These are phyloP conservation scores for Zaprionus tsacasi DNA, from an alignment of 1,140 invertebrate species.

Conservation along the genomic window DNA sequence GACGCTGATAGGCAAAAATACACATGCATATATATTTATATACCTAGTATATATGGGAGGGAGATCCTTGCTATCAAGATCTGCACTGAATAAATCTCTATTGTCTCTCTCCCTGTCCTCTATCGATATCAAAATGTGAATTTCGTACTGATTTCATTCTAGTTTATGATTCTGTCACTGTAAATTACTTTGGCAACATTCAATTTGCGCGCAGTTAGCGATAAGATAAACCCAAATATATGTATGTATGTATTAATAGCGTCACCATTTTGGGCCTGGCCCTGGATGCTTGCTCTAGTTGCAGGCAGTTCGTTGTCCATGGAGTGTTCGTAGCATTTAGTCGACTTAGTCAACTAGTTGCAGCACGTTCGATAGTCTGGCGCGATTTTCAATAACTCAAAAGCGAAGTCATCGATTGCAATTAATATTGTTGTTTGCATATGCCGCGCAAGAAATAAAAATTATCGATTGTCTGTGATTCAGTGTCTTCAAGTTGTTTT, in stretches of 20 bases:
- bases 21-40: neutral
- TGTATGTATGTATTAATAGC: conserved; percentile 10
- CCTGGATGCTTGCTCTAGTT: conserved; percentile 20
- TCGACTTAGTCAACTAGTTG: neutral
- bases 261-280: conserved; percentile 28
- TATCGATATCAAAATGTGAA: conserved; percentile 44
- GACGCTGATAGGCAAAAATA: neutral
- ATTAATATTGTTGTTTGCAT: neutral
- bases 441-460: conserved; percentile 20
- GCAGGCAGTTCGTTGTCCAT: neutral
- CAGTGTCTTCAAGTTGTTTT: neutral
- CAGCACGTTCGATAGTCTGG: conserved; percentile 45
- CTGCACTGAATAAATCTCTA: neutral
- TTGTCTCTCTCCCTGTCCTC: neutral
- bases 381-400: conserved; percentile 9
- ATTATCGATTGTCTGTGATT: conserved; percentile 9
- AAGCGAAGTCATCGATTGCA: conserved; percentile 13
- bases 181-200: conserved; percentile 67
- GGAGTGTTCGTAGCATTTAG: conserved; percentile 15
- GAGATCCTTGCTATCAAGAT: neutral
- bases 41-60: neutral
- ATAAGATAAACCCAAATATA: conserved; percentile 60
- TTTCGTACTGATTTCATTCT: conserved; percentile 50
- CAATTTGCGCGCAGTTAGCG: conserved; percentile 64
- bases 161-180: conserved; percentile 42